Conservation (phyloP, 2,113 vertebrate species). For the Scophthalmus maximus region DNA sequence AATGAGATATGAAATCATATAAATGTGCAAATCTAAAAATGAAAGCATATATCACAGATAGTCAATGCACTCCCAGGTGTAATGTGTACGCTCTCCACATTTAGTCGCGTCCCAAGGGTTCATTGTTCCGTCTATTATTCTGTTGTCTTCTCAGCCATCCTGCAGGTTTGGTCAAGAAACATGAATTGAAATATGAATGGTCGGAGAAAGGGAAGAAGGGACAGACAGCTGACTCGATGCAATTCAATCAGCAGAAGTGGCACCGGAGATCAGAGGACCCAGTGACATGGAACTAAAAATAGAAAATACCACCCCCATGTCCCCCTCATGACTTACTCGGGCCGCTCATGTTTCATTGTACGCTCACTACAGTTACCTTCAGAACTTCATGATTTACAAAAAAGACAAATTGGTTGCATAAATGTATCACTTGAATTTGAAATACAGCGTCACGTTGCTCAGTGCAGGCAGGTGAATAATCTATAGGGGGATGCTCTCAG, state of each 20-base stretch:
- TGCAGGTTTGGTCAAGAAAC: conserved; percentile 11
- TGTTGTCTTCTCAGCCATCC: not conserved
- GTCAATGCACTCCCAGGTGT: too few species aligned
- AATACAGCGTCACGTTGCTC: not conserved
- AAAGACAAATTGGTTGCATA: not conserved
- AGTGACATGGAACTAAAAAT: conserved; percentile 75
- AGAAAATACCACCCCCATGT: conserved; percentile 52
- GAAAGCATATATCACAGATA: too few species aligned
- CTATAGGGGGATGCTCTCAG: not conserved
- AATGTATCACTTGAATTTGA: not conserved
- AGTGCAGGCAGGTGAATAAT: not conserved
- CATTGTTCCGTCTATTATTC: not conserved
- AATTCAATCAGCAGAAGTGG: conserved; percentile 77
- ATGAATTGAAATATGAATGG: conserved; percentile 23
- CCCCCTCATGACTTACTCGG: conserved; percentile 15
- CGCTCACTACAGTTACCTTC: not conserved
- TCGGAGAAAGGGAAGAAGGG: conserved; percentile 17
- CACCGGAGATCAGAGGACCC: conserved; percentile 51
- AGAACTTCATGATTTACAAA: not conserved
- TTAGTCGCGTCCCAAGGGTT: not conserved
- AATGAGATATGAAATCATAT: not conserved
- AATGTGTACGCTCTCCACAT: not conserved
- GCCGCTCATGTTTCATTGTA: conserved; percentile 56
- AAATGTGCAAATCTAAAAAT: not conserved
- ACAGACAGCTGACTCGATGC: conserved; percentile 79